Evolutionary conservation across 2,888 invertebrate species (phyloP).

Genomic region (Nematopogon swammerdamellus): DNA sequence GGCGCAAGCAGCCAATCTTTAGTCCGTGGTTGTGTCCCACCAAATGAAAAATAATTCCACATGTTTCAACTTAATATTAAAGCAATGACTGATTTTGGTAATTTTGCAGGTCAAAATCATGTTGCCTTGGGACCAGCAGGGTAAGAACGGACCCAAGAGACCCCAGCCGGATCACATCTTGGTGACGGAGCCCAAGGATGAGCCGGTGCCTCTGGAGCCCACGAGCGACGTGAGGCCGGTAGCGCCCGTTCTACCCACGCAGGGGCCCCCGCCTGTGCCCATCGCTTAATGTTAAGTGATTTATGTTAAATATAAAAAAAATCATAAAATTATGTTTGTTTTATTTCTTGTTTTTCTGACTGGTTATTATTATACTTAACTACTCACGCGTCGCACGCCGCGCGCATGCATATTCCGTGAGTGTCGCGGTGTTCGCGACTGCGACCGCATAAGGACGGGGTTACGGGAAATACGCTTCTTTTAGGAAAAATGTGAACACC

Average conservation of each 20-base stretch:
- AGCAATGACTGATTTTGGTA: too few species aligned
- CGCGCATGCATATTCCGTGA: too few species aligned
- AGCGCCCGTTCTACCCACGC: slow-evolving; percentile 54
- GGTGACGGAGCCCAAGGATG: slow-evolving; percentile 97
- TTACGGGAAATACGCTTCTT: too few species aligned
- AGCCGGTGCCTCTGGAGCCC: slow-evolving; percentile 69
- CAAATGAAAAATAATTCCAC: too few species aligned
- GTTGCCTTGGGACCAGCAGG: slow-evolving; percentile 97
- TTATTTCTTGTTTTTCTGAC: not conserved
- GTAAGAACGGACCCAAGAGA: slow-evolving; percentile 96
- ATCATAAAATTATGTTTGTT: slow-evolving; percentile 1
- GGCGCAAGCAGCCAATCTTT: too few species aligned
- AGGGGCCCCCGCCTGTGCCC: slow-evolving; percentile 39
- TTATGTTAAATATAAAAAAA: slow-evolving; percentile 22
- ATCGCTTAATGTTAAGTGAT: slow-evolving; percentile 28
- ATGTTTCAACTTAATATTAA: too few species aligned
- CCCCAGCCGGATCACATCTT: slow-evolving; percentile 97
- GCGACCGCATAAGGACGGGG: too few species aligned
- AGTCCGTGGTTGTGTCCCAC: too few species aligned
- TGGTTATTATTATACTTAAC: too few species aligned
- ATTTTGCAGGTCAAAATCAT: slow-evolving; percentile 97
- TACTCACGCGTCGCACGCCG: too few species aligned
- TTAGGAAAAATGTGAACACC: too few species aligned
- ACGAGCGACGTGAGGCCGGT: slow-evolving; percentile 72
- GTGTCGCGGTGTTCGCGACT: too few species aligned